Percentiles rank a stretch among this genome's conserved stretches.
phyloP scores from a whole-genome alignment of 1,140 invertebrate genomes.

The Drosophila elegans region DNA sequence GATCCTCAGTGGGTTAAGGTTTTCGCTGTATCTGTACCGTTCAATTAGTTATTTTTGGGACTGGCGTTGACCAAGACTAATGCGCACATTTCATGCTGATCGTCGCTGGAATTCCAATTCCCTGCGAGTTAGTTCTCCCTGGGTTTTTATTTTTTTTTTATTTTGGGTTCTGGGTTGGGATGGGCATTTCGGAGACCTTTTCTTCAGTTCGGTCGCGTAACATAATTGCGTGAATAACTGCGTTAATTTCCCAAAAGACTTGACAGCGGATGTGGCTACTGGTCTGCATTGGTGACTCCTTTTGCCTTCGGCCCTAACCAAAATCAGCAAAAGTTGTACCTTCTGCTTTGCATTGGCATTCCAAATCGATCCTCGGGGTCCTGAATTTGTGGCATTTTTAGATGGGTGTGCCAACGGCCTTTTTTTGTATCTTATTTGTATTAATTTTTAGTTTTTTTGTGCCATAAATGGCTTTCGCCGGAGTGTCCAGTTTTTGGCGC shows the following conservation, averaged over 20 bases:
- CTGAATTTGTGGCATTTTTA: constrained; percentile 42
- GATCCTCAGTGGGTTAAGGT: constrained; percentile 20
- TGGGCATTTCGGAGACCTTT: constrained; percentile 22
- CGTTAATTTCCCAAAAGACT: constrained; percentile 73
- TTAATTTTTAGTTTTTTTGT: constrained; percentile 22
- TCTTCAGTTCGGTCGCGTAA: constrained; percentile 33
- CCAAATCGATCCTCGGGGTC: constrained; percentile 22
- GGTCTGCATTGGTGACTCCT: constrained; percentile 43
- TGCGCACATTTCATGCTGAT: constrained; percentile 61
- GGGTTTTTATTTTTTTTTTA: constrained; percentile 4
- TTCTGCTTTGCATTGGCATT: constrained; percentile 43
- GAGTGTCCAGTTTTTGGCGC: constrained; percentile 56
- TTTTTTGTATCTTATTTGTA: constrained; percentile 10
- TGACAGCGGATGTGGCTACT: constrained; percentile 81
- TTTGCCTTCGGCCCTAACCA: neutral
- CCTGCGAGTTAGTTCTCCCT: constrained; percentile 6
- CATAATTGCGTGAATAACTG: constrained; percentile 75
- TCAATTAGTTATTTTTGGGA: constrained; percentile 41
- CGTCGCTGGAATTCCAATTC: constrained; percentile 55
- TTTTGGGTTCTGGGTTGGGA: constrained; percentile 18
- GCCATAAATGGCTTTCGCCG: constrained; percentile 49
- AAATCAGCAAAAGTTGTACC: neutral
- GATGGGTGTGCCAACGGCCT: constrained; percentile 55
- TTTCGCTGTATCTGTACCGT: constrained; percentile 16
- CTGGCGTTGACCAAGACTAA: constrained; percentile 58